Conservation (phyloP, 2,888 invertebrate genomes). For the Eupithecia abbreviata region DNA sequence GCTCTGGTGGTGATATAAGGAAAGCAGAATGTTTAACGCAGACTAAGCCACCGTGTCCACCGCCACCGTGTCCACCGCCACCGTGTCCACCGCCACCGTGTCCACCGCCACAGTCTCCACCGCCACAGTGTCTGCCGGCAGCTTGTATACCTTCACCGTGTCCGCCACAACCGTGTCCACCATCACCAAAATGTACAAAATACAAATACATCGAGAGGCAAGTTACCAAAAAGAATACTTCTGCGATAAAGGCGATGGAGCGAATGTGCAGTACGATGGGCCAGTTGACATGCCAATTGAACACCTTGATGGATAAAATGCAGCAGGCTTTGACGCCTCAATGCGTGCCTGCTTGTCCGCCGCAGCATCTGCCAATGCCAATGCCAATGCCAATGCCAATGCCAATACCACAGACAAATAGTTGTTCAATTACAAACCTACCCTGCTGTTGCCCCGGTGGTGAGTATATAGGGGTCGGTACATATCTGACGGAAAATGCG, state of each 20-base stretch:
- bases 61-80: neutral
- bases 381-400: too few species aligned
- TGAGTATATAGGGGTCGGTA: neutral
- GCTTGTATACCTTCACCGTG: too few species aligned
- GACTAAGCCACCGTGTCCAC: neutral
- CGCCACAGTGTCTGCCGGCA: neutral
- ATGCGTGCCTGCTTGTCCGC: too few species aligned
- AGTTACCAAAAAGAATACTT: neutral
- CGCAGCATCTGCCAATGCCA: too few species aligned
- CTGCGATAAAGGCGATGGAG: conserved; percentile 43
- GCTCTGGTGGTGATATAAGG: neutral
- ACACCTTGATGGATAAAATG: conserved; percentile 54
- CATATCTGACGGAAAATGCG: too few species aligned
- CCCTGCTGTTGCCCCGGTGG: neutral
- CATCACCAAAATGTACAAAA: neutral
- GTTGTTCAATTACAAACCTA: neutral
- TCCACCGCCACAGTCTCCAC: neutral
- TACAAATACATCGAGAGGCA: neutral
- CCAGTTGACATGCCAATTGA: conserved; percentile 53
- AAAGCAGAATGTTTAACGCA: neutral
- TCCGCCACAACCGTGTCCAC: neutral
- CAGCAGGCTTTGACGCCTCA: conserved; percentile 35
- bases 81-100: too few species aligned
- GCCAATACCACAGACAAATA: neutral
- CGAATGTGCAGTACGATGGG: conserved; percentile 61